A percentile compares a stretch with the other conserved stretches of the same genome.
These are phyloP conservation scores for Calyptommatus sinebrachiatus DNA, from an alignment of 2,113 vertebrate species.

Conservation along the genomic window DNA sequence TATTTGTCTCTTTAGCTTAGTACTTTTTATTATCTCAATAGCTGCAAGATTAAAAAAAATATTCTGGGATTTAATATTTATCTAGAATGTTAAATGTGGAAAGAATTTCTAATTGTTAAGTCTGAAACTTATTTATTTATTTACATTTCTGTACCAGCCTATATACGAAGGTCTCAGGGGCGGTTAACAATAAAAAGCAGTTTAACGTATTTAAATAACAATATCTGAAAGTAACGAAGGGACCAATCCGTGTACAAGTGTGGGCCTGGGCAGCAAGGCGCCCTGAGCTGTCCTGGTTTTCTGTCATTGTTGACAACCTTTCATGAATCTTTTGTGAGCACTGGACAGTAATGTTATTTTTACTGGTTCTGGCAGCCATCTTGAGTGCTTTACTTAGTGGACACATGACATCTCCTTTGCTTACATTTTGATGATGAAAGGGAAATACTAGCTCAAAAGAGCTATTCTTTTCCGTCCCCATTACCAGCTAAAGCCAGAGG, in stretches of 20 bases:
- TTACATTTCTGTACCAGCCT: too few species aligned
- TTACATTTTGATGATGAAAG: neutral
- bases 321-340: neutral
- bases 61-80: too few species aligned
- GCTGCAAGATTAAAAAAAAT: too few species aligned
- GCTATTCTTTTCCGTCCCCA: neutral
- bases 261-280: neutral
- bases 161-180: too few species aligned
- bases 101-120: neutral
- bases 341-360: neutral
- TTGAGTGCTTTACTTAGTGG: neutral
- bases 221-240: too few species aligned
- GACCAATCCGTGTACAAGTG: neutral
- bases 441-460: neutral
- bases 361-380: neutral
- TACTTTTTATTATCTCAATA: too few species aligned
- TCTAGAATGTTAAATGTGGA: too few species aligned
- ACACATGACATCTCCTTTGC: neutral
- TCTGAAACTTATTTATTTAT: neutral
- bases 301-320: neutral
- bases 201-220: too few species aligned
- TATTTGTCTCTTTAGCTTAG: neutral
- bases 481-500: constrained; percentile 13
- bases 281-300: neutral
- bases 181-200: too few species aligned